These are phyloP conservation scores for Lithophane socia DNA, from an alignment of 2,888 invertebrate species.

Conservation along the genomic window DNA sequence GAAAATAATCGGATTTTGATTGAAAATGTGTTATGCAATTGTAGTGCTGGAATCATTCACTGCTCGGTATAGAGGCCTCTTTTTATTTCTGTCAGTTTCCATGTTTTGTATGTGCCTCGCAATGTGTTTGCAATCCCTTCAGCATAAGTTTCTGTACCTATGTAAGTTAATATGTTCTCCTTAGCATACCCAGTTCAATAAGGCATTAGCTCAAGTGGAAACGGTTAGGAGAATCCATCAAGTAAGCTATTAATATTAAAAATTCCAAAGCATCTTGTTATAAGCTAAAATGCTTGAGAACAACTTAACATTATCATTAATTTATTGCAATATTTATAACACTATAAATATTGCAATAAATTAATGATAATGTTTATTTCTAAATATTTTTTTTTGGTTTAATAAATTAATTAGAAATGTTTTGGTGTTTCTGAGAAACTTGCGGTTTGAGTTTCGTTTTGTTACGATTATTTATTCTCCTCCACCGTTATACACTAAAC, in stretches of 20 bases:
- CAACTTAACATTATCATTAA: too few relatives aligned
- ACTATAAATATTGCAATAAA: background rate
- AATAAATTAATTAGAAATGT: constrained; percentile 17
- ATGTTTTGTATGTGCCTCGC: background rate
- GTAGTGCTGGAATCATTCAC: background rate
- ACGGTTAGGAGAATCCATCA: background rate
- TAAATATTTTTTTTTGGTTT: constrained; percentile 1
- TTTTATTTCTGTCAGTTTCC: background rate
- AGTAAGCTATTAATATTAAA: background rate
- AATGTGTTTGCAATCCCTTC: background rate
- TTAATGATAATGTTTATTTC: background rate
- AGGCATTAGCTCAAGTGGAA: background rate
- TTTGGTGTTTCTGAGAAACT: background rate
- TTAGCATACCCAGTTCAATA: background rate
- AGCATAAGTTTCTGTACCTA: background rate
- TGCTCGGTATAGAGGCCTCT: background rate
- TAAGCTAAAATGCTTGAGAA: background rate
- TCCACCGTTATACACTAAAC: background rate
- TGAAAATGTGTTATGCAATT: too few relatives aligned
- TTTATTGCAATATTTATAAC: too few relatives aligned
- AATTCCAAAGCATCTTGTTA: background rate
- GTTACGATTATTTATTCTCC: background rate
- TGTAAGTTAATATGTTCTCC: background rate
- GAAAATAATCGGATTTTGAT: background rate
- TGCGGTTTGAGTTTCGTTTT: background rate